phyloP scores from a whole-genome alignment of 1,140 invertebrate species.

The Caerostris darwini region DNA sequence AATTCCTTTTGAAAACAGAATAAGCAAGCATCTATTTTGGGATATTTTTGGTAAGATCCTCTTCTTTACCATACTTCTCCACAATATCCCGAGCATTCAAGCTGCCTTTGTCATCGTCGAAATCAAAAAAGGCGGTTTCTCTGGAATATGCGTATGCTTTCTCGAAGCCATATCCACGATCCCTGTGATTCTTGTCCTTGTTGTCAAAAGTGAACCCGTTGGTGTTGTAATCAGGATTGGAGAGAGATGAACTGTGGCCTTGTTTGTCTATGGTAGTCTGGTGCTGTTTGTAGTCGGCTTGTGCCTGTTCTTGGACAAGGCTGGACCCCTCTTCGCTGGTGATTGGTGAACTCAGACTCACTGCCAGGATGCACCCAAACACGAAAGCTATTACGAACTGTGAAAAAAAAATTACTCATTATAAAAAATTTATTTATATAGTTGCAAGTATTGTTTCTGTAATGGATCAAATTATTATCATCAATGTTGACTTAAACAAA shows the following conservation, averaged over 20 bases:
- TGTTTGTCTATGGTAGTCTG: neutral
- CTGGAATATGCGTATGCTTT: neutral
- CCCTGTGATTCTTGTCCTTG: constrained; percentile 28
- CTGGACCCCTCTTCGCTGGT: neutral
- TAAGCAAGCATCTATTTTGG: neutral
- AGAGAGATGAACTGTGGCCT: neutral
- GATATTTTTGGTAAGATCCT: neutral
- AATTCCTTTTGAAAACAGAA: no score
- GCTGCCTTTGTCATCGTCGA: neutral
- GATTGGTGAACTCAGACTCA: neutral
- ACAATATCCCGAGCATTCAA: constrained; percentile 18
- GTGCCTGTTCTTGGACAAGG: constrained; percentile 10
- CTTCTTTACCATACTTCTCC: constrained; percentile 13
- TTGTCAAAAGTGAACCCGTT: constrained; percentile 49
- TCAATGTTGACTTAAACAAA: no score
- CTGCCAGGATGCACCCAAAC: neutral
- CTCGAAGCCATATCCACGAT: constrained; percentile 16
- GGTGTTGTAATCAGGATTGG: neutral
- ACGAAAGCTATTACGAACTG: neutral
- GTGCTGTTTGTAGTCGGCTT: constrained; percentile 35
- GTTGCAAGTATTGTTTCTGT: no score
- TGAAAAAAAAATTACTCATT: neutral
- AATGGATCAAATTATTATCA: no score
- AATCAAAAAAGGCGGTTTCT: constrained; percentile 9
- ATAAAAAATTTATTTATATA: no score